Evolutionary conservation across 1,140 invertebrate genomes (phyloP).

Genomic region (Marisa cornuarietis): DNA sequence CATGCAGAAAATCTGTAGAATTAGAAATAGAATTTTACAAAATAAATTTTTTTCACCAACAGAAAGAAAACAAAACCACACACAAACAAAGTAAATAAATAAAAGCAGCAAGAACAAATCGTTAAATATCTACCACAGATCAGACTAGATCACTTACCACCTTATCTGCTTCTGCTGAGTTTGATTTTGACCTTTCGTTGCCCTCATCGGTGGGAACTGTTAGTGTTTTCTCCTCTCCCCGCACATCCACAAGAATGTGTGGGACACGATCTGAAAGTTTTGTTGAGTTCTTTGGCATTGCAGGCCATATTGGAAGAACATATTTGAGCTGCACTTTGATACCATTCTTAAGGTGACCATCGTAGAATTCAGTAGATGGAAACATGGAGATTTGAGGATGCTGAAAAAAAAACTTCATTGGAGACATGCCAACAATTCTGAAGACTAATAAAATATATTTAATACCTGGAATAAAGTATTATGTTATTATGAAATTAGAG

Average conservation of each 20-base stretch:
- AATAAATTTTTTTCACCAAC: background rate
- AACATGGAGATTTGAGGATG: slow-evolving; percentile 50
- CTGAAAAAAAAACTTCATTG: slow-evolving; percentile 32
- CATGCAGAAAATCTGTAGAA: background rate
- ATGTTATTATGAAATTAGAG: too few species aligned
- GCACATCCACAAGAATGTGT: slow-evolving; percentile 47
- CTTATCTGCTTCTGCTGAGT: slow-evolving; percentile 44
- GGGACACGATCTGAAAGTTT: background rate
- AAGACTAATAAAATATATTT: background rate
- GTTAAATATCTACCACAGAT: too few species aligned
- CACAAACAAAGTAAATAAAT: too few species aligned
- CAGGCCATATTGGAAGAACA: slow-evolving; percentile 28
- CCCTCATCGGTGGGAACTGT: slow-evolving; percentile 54
- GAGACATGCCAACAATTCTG: background rate
- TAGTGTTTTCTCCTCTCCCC: slow-evolving; percentile 42
- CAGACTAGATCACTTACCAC: slow-evolving; percentile 40
- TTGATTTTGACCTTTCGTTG: slow-evolving; percentile 53
- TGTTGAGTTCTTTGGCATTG: slow-evolving; percentile 12
- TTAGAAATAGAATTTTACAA: background rate
- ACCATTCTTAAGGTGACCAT: slow-evolving; percentile 31
- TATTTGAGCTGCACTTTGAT: background rate
- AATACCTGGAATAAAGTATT: background rate
- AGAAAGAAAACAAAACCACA: background rate
- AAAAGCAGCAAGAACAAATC: too few species aligned
- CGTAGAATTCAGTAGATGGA: slow-evolving; percentile 51